These are phyloP conservation scores for Mormyrops attenuatus DNA, from an alignment of 2,797 vertebrate species.

Conservation along the genomic window DNA sequence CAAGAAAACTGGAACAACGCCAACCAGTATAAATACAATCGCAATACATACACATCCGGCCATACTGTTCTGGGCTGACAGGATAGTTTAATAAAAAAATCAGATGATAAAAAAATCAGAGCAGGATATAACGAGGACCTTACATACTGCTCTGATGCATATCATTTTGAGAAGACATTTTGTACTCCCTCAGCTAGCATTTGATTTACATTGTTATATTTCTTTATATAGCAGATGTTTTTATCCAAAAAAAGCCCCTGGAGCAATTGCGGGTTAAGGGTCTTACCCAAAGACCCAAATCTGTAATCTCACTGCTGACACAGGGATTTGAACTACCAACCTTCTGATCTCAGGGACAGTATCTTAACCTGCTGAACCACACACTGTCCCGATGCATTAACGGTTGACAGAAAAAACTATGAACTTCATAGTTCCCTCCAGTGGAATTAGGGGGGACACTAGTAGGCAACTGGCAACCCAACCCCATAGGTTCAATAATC, in stretches of 20 bases:
- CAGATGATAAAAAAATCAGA: too few relatives aligned
- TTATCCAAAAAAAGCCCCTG: neutral
- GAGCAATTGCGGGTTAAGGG: neutral
- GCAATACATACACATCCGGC: neutral
- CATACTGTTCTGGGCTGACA: neutral
- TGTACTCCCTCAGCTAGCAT: neutral
- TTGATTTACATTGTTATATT: neutral
- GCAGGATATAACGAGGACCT: neutral
- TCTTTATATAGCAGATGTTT: neutral
- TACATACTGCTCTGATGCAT: neutral
- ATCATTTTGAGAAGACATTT: neutral
- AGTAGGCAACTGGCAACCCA: neutral
- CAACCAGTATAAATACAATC: neutral
- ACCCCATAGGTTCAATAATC: neutral
- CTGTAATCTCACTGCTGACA: neutral
- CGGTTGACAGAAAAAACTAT: neutral
- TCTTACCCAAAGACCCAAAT: neutral
- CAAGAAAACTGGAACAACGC: neutral
- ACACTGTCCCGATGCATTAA: neutral
- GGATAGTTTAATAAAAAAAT: neutral
- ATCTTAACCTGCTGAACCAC: neutral
- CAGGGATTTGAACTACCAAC: neutral
- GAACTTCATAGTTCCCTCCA: neutral
- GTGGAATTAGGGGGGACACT: neutral
- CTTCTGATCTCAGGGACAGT: neutral